Evolutionary conservation across 2,888 invertebrate genomes (phyloP).

Genomic region (Andrena flavipes): DNA sequence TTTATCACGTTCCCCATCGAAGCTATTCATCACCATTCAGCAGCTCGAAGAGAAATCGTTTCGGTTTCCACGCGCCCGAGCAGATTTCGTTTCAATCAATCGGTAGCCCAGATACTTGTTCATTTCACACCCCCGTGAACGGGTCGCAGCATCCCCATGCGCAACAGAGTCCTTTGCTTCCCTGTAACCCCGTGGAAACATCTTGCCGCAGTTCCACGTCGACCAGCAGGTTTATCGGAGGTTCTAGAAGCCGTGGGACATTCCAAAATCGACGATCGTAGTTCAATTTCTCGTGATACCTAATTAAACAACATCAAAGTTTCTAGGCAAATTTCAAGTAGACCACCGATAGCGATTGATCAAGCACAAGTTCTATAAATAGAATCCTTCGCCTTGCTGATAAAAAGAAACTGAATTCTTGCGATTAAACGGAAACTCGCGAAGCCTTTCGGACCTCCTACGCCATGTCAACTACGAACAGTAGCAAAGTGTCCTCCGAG

Average conservation of each 20-base stretch:
- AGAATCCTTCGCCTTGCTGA: background rate
- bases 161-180: conserved; percentile 70
- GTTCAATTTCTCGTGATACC: no score
- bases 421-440: background rate
- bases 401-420: conserved; percentile 29
- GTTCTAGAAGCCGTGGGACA: background rate
- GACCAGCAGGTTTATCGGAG: conserved; percentile 51
- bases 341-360: no score
- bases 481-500: conserved; percentile 43
- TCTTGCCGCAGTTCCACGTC: conserved; percentile 59
- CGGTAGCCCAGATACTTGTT: conserved; percentile 64
- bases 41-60: conserved; percentile 16
- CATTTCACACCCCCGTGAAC: conserved; percentile 78
- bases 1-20: background rate
- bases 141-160: conserved; percentile 71
- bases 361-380: background rate
- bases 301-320: no score
- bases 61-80: conserved; percentile 24
- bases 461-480: conserved; percentile 70
- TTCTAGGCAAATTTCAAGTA: background rate
- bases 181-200: conserved; percentile 55
- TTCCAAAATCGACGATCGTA: no score
- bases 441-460: background rate
- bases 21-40: background rate
- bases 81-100: conserved; percentile 64